A percentile compares a stretch with the other conserved stretches of the same genome.
Evolutionary conservation across 2,888 invertebrate species (phyloP).

Genomic region (Eutolmus rufibarbis): DNA sequence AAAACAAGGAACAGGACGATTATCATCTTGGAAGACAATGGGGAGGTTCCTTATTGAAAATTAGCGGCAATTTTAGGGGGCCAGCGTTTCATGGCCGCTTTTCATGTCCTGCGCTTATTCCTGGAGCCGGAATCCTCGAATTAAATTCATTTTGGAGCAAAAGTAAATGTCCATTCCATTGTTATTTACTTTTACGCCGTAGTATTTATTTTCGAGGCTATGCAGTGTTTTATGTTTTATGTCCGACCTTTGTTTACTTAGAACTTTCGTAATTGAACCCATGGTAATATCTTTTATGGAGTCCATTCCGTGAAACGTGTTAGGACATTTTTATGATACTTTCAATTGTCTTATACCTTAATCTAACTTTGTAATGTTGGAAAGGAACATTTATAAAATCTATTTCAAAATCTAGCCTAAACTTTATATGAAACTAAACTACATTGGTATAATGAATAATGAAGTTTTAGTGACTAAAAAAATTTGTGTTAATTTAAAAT

Average conservation of each 20-base stretch:
- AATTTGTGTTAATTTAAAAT: too few species aligned
- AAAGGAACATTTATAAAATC: background rate
- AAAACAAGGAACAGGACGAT: background rate
- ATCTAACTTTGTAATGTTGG: background rate
- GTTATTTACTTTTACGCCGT: background rate
- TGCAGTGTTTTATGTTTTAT: background rate
- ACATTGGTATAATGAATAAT: too few species aligned
- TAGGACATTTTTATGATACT: background rate
- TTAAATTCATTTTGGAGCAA: background rate
- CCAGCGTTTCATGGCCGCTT: background rate
- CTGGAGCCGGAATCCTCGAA: background rate
- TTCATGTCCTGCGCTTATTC: background rate
- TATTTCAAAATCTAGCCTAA: too few species aligned
- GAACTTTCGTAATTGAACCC: background rate
- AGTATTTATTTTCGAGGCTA: background rate
- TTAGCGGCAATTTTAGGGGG: background rate
- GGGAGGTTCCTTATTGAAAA: conserved; percentile 3
- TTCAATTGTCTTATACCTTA: background rate
- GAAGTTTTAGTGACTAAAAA: too few species aligned
- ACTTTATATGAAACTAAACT: too few species aligned
- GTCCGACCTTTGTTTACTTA: background rate
- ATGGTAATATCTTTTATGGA: background rate
- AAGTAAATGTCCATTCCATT: background rate
- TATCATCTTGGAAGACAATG: background rate
- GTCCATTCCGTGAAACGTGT: background rate